These are phyloP conservation scores for Sarcophaga peregrina DNA, from an alignment of 1,140 invertebrate genomes.

Conservation along the genomic window DNA sequence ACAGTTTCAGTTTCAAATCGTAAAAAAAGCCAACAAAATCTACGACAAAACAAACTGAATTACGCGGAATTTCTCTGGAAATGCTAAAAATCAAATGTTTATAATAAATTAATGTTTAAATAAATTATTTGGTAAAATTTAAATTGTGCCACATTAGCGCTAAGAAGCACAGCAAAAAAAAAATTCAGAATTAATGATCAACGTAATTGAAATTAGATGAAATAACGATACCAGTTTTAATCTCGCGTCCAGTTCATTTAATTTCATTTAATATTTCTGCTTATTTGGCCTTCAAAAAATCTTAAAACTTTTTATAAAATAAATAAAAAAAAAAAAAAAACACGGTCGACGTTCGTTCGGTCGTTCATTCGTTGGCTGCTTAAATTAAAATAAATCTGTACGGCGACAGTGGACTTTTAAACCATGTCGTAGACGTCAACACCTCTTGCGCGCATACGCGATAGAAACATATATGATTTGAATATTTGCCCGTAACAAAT, in stretches of 20 bases:
- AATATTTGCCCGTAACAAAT: not conserved
- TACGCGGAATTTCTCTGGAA: not conserved
- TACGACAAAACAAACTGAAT: not conserved
- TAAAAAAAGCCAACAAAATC: not conserved
- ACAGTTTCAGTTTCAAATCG: conserved; percentile 8
- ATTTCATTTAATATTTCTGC: not conserved
- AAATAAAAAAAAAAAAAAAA: not conserved
- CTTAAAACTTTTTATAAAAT: not conserved
- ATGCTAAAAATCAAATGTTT: not conserved
- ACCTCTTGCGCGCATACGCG: not conserved
- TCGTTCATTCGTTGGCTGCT: not conserved
- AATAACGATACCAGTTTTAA: conserved; percentile 18
- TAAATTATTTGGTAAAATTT: not conserved
- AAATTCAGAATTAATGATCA: conserved; percentile 17
- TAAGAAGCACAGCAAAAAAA: not conserved
- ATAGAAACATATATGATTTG: conserved; percentile 1
- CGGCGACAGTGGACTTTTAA: too few species aligned
- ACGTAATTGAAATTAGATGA: conserved; percentile 20
- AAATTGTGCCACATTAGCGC: too few species aligned
- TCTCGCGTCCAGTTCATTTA: not conserved
- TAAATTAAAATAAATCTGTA: not conserved
- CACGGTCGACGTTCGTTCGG: not conserved
- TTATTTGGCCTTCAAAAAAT: conserved; percentile 5
- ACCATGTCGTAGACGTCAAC: not conserved
- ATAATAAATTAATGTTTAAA: not conserved